Conservation (phyloP, 1,140 invertebrate species). For the Xylocopa sonorina region DNA sequence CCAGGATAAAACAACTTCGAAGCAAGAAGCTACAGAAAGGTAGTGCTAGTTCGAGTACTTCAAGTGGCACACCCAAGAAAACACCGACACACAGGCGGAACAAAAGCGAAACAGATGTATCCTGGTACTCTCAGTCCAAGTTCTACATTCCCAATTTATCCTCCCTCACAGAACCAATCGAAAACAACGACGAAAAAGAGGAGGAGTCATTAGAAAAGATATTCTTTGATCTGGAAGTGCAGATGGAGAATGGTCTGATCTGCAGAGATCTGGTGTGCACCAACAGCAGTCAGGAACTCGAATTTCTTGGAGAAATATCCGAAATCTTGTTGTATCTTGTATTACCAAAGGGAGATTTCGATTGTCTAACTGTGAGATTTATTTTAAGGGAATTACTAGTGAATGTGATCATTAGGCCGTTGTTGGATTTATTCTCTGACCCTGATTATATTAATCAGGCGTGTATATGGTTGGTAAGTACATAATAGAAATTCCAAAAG, state of each 20-base stretch:
- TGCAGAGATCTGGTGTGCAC: slow-evolving; percentile 86
- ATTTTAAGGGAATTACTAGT: slow-evolving; percentile 92
- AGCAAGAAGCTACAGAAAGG: slow-evolving; percentile 80
- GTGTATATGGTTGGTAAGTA: slow-evolving; percentile 93
- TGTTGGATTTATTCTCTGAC: slow-evolving; percentile 92
- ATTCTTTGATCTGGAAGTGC: slow-evolving; percentile 94
- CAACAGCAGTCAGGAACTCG: slow-evolving; percentile 85
- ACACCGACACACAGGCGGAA: slow-evolving; percentile 85
- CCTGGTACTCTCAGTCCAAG: slow-evolving; percentile 83
- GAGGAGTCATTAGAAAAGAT: slow-evolving; percentile 85
- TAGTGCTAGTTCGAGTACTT: slow-evolving; percentile 77
- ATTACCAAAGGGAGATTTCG: slow-evolving; percentile 92
- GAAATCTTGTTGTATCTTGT: slow-evolving; percentile 93
- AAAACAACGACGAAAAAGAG: slow-evolving; percentile 68
- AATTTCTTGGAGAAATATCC: slow-evolving; percentile 91
- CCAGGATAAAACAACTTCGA: slow-evolving; percentile 82
- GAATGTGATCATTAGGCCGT: slow-evolving; percentile 89
- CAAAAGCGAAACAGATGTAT: slow-evolving; percentile 88
- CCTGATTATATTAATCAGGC: slow-evolving; percentile 97
- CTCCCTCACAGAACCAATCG: slow-evolving; percentile 76
- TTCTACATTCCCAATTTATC: slow-evolving; percentile 80
- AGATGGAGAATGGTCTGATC: slow-evolving; percentile 90
- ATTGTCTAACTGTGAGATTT: slow-evolving; percentile 90
- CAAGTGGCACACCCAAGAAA: slow-evolving; percentile 81
- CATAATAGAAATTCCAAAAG: not conserved